A percentile compares a stretch with the other conserved stretches of the same genome.
These are phyloP conservation scores for Fratercula arctica DNA, from an alignment of 2,797 vertebrate genomes.

Conservation along the genomic window DNA sequence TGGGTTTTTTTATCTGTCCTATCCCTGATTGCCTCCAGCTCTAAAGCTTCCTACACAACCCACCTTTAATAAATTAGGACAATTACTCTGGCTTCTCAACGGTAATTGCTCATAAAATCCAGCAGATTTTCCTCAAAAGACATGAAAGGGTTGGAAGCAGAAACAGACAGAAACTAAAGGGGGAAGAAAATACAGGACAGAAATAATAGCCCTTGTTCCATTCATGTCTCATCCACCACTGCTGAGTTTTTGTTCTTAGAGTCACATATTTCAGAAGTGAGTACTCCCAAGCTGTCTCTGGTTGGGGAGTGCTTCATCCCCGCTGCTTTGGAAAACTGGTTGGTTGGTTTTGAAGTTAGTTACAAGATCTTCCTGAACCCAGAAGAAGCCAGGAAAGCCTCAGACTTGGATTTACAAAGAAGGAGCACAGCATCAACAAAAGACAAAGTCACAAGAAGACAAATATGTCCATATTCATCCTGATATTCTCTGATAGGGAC, in stretches of 20 bases:
- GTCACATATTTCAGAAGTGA: conserved; percentile 43
- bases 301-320: not conserved
- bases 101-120: conserved; percentile 45
- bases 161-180: conserved; percentile 35
- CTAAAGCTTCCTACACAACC: conserved; percentile 9
- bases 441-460: not conserved
- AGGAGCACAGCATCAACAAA: not conserved
- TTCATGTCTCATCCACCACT: conserved; percentile 24
- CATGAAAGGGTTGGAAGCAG: conserved; percentile 24
- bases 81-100: conserved; percentile 17
- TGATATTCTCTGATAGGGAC: not conserved
- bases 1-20: conserved; percentile 10
- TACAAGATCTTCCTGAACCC: not conserved
- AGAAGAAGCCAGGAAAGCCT: not conserved
- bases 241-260: conserved; percentile 51
- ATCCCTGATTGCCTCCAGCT: not conserved
- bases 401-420: not conserved
- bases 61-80: conserved; percentile 52
- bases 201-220: conserved; percentile 52
- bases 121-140: conserved; percentile 41
- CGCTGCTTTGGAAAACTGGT: not conserved
- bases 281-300: conserved; percentile 21
- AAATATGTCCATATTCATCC: not conserved
- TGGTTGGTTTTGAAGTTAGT: not conserved
- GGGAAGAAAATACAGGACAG: conserved; percentile 39